A percentile compares a stretch with the other conserved stretches of the same genome.
Evolutionary conservation across 2,888 invertebrate species (phyloP).

Genomic region (Petrophora chlorosata): DNA sequence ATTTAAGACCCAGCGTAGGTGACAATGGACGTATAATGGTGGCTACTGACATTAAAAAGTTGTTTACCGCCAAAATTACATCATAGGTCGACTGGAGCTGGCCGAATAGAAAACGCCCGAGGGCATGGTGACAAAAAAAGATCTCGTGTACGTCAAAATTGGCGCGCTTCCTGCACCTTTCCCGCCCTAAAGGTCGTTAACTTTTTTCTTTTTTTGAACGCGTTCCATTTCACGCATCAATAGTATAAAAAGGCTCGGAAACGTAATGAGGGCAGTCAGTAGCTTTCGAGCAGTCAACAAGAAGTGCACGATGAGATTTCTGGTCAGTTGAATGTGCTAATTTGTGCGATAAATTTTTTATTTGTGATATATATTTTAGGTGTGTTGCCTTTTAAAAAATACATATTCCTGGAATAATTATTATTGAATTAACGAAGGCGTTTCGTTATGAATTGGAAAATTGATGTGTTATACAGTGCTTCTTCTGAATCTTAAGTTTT

Average conservation of each 20-base stretch:
- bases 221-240: conserved; percentile 64
- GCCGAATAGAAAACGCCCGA: conserved; percentile 27
- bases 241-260: conserved; percentile 72
- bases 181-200: conserved; percentile 74
- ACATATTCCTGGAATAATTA: too few relatives aligned
- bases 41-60: conserved; percentile 20
- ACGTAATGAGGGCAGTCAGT: conserved; percentile 76
- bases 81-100: conserved; percentile 29
- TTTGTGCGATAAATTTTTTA: conserved; percentile 1
- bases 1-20: conserved; percentile 12
- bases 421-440: too few relatives aligned
- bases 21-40: conserved; percentile 17
- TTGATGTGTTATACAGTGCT: too few relatives aligned
- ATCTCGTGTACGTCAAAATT: conserved; percentile 42
- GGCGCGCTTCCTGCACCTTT: conserved; percentile 76
- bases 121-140: conserved; percentile 21
- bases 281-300: conserved; percentile 78
- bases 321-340: conserved; percentile 65
- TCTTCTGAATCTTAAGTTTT: too few relatives aligned
- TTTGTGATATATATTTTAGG: not conserved
- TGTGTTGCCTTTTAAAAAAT: not conserved
- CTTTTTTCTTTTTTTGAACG: conserved; percentile 60
- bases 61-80: conserved; percentile 31
- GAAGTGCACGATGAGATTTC: conserved; percentile 83
- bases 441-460: too few relatives aligned